phyloP scores from a whole-genome alignment of 2,888 invertebrate species.

The Mystacides longicornis region DNA sequence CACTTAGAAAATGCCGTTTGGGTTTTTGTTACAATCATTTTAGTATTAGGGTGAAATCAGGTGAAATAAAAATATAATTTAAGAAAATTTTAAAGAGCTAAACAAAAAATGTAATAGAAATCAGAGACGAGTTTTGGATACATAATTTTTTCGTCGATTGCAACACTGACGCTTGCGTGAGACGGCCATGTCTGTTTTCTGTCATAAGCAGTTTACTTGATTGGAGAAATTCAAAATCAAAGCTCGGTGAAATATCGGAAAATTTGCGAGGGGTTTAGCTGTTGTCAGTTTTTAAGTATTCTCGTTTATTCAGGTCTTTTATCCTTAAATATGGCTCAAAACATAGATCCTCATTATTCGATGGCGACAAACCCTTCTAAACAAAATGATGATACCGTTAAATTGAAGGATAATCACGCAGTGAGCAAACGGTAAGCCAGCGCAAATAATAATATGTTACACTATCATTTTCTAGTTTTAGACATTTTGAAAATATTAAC shows the following conservation, averaged over 20 bases:
- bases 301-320: background rate
- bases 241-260: background rate
- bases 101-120: too few relatives aligned
- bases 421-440: slow-evolving; percentile 78
- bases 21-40: too few relatives aligned
- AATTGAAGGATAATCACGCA: slow-evolving; percentile 74
- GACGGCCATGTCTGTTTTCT: slow-evolving; percentile 19
- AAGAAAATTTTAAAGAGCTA: too few relatives aligned
- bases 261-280: background rate
- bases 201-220: slow-evolving; percentile 34
- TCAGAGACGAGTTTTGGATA: too few relatives aligned
- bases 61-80: too few relatives aligned
- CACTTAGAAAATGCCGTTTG: too few relatives aligned
- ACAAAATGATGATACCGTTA: slow-evolving; percentile 74
- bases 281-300: slow-evolving; percentile 9
- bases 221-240: slow-evolving; percentile 37
- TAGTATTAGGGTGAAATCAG: too few relatives aligned
- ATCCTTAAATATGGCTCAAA: slow-evolving; percentile 23
- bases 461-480: background rate
- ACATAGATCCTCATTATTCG: slow-evolving; percentile 22
- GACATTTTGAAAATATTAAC: too few relatives aligned
- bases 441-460: background rate
- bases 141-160: too few relatives aligned
- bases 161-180: slow-evolving; percentile 9
- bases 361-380: slow-evolving; percentile 52